Evolutionary conservation across 2,113 vertebrate species (phyloP), one percentile per base, ranked within the genome.

Genomic region (Candoia aspera): DNA sequence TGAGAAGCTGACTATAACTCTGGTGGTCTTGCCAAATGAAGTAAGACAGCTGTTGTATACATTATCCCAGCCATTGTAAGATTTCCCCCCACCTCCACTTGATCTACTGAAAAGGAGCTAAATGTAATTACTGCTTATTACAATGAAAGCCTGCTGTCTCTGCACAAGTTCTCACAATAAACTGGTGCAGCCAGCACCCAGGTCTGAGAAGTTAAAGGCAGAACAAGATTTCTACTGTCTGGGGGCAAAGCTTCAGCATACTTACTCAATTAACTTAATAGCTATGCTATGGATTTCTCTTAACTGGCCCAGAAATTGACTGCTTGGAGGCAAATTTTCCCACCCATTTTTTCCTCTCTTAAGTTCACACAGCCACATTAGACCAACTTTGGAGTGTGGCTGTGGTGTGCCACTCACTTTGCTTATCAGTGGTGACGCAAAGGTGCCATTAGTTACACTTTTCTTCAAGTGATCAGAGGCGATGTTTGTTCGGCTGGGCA

Each of bases 391-490:
- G 79, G 46, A 12, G 33, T 42, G n/a, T 42, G 17, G 17, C 33
- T 79, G 33, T 79, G 17, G 73, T 37, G 19, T 26, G 53, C 29
- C 6, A 95, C 89, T 89, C 96, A 99, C 99, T 98, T 93, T 98
- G 79, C 95, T 97, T 26, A 96, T 53, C 60, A 97, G 96, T 0
- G 98, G 98, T 6, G 98, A 98, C 0, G 97, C 96, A 0, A 96
- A 87, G 0, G 97, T 91, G 9, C 98, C 97, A 0, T 98, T 98
- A 90, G 97, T 85, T 9, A 94, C 73, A 0, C 91, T 93, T 93
- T 97, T 98, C 96, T 96, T 98, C 73, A 96, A 90, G n/a, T 97
- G 97, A 4, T 97, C 96, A 0, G 97, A 96, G 8, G 94, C 84
- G 0, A 93, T 10, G 1, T 93, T 93, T 1, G 94, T 91, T 90